Evolutionary conservation across 2,797 vertebrate species (phyloP), one percentile per base, ranked within the genome.

Genomic region (Sebastes diaconus): DNA sequence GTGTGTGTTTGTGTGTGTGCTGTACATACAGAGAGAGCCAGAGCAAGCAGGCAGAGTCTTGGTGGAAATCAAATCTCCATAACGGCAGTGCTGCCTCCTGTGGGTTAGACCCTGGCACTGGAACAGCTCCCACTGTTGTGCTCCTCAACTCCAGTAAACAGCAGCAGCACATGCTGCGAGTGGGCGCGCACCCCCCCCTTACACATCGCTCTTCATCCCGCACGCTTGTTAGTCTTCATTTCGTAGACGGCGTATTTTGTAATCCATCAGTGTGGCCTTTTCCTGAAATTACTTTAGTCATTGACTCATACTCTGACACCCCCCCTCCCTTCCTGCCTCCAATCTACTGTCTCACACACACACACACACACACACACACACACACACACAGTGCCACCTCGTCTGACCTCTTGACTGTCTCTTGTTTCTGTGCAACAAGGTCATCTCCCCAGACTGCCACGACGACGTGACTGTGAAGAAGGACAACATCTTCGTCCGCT

Each of bases 371-470:
- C 50, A 24, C 61, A 58, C 55, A 18, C 57, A 22, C 57, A 42
- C 54, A 65, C 73, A 50, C 29, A 32, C n/a, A 11, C 2, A 54
- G 22, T 8, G 6, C 29, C 69, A 66, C 77, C 60, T 71, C 55
- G 6, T 73, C 70, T 86, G 76, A 89, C 74, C 79, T 88, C 36
- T 73, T 74, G 42, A 60, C 77, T 80, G 18, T 82, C 59, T 86
- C 81, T 83, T 88, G 60, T 92, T 84, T 88, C 54, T 86, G 27
- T 80, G 57, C 69, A 79, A 76, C 77, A 89, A 96, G 96, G 96
- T 96, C 77, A 95, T 96, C 86, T 96, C 96, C 79, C 94, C 96
- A 3, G 96, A 96, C 89, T 96, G 96, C 88, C 95, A 95, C 9
- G 96, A 97, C 52, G 96, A 96, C 25, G 85, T 95, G 84, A 93